These are phyloP conservation scores for Dunckerocampus dactyliophorus DNA, from an alignment of 2,113 vertebrate species.

Conservation along the genomic window DNA sequence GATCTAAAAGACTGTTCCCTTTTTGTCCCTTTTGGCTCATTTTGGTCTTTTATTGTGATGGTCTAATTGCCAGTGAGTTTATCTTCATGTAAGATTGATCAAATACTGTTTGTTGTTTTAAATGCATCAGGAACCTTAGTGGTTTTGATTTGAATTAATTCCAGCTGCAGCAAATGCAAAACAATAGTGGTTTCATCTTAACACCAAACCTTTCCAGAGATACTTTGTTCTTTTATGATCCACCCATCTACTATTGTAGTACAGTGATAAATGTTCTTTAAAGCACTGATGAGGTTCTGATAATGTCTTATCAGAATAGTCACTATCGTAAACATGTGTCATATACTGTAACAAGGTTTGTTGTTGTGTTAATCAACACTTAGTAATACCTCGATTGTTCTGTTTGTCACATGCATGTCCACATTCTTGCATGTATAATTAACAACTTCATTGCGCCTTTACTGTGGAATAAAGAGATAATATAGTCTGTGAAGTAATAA, in stretches of 20 bases:
- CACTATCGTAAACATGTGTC: slow-evolving; percentile 15
- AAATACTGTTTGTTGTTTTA: no score
- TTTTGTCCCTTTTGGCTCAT: background rate
- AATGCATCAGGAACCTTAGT: background rate
- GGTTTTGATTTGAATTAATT: background rate
- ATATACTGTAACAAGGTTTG: background rate
- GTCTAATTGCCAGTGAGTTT: background rate
- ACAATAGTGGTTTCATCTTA: background rate
- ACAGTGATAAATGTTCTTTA: background rate
- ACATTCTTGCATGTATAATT: background rate
- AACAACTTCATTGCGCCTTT: background rate
- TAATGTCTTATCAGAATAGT: slow-evolving; percentile 10
- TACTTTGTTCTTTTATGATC: slow-evolving; percentile 5
- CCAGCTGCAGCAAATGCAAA: background rate
- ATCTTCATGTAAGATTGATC: background rate
- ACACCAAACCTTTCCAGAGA: background rate
- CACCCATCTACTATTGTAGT: background rate
- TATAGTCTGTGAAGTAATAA: no score
- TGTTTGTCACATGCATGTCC: background rate
- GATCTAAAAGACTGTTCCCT: slow-evolving; percentile 9
- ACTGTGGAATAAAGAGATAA: background rate
- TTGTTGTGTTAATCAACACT: background rate
- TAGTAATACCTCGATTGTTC: background rate
- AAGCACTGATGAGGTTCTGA: background rate
- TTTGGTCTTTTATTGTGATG: background rate